A percentile compares a stretch with the other conserved stretches of the same genome.
phyloP scores from a whole-genome alignment of 2,888 invertebrate species.

The Achlya flavicornis region DNA sequence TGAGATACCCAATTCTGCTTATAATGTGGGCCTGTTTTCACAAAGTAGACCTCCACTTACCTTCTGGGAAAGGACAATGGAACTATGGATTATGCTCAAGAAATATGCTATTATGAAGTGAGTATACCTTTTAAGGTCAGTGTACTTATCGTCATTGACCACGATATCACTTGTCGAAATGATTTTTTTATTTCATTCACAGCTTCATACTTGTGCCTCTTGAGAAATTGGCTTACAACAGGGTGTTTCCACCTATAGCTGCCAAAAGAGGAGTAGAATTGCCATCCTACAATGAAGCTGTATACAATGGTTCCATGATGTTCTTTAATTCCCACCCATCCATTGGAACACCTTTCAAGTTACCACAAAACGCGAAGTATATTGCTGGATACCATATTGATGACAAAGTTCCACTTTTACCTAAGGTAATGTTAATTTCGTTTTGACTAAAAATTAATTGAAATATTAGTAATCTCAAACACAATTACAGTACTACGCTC shows the following conservation, averaged over 20 bases:
- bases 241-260: slow-evolving; percentile 45
- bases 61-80: slow-evolving; percentile 48
- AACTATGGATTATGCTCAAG: slow-evolving; percentile 46
- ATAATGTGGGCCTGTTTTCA: slow-evolving; percentile 56
- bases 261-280: slow-evolving; percentile 48
- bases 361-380: slow-evolving; percentile 60
- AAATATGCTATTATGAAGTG: slow-evolving; percentile 46
- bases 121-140: slow-evolving; percentile 25
- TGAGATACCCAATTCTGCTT: slow-evolving; percentile 61
- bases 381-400: slow-evolving; percentile 67
- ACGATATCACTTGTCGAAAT: no score
- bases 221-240: slow-evolving; percentile 49
- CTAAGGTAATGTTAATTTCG: slow-evolving; percentile 47
- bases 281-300: slow-evolving; percentile 53
- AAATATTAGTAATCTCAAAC: no score
- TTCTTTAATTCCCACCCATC: slow-evolving; percentile 59
- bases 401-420: slow-evolving; percentile 50
- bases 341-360: slow-evolving; percentile 43
- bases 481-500: no score
- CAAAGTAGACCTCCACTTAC: slow-evolving; percentile 44
- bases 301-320: slow-evolving; percentile 52
- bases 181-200: slow-evolving; percentile 27
- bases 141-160: no score
- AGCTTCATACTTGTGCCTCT: slow-evolving; percentile 46
- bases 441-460: slow-evolving; percentile 1